These are phyloP conservation scores for Tachystola acroxantha DNA, from an alignment of 2,888 invertebrate species.

Conservation along the genomic window DNA sequence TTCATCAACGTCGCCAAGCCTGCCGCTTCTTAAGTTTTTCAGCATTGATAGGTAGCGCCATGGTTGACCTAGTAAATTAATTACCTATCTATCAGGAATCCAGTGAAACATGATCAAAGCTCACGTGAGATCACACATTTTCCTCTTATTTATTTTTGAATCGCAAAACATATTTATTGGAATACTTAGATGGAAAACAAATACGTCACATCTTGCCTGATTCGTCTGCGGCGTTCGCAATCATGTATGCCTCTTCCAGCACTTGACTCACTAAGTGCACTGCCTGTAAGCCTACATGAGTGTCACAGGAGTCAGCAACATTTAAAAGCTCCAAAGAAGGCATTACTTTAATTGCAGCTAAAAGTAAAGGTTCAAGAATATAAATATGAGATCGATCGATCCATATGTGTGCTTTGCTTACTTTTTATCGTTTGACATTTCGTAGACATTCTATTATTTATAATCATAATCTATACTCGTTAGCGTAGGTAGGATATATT, in stretches of 20 bases:
- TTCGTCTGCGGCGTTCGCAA: conserved; percentile 48
- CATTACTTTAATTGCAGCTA: conserved; percentile 9
- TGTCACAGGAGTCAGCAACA: conserved; percentile 25
- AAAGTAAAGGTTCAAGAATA: conserved; percentile 19
- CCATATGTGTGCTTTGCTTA: no score
- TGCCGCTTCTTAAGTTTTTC: conserved; percentile 30
- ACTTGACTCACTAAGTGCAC: conserved; percentile 57
- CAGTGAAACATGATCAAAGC: no score
- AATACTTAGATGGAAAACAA: no score
- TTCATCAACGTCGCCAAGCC: conserved; percentile 23
- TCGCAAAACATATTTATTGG: no score
- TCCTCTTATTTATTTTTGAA: no score
- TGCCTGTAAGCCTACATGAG: conserved; percentile 40
- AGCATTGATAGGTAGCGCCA: conserved; percentile 41
- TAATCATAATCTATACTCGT: no score
- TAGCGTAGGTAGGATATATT: no score
- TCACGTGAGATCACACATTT: no score
- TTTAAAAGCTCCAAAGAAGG: conserved; percentile 31
- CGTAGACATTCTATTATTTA: no score
- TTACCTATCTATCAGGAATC: neutral
- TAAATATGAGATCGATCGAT: conserved; percentile 14
- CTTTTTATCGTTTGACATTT: no score
- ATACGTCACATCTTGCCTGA: conserved; percentile 34
- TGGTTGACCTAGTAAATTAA: conserved; percentile 42
- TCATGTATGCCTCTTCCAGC: conserved; percentile 56